A percentile compares a stretch with the other conserved stretches of the same genome.
phyloP scores from a whole-genome alignment of 2,797 vertebrate species.

The Gallinago nigripennis region DNA sequence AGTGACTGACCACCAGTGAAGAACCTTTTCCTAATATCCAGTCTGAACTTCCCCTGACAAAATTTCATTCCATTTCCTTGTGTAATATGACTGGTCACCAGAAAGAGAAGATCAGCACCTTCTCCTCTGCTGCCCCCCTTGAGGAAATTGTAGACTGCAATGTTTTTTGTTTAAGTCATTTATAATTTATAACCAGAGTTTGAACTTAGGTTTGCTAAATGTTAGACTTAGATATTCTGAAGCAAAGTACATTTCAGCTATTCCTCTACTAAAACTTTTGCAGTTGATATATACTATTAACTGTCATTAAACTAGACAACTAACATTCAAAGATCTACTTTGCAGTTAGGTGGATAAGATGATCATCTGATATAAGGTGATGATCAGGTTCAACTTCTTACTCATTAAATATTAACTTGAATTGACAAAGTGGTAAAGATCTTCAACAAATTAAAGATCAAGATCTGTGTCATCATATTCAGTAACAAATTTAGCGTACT shows the following conservation, averaged over 20 bases:
- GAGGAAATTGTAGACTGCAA: not conserved
- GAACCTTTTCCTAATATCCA: not conserved
- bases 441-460: not conserved
- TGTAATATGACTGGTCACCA: fast-evolving
- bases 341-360: not conserved
- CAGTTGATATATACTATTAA: not conserved
- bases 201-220: not conserved
- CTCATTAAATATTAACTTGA: not conserved
- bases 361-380: not conserved
- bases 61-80: not conserved
- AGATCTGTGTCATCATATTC: not conserved
- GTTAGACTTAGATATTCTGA: not conserved
- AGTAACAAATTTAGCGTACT: not conserved
- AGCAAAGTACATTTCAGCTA: not conserved
- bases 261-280: not conserved
- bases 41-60: not conserved
- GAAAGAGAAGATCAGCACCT: not conserved
- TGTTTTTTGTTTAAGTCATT: not conserved
- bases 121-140: not conserved
- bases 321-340: not conserved
- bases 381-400: not conserved
- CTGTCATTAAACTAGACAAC: not conserved
- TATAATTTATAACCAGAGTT: not conserved
- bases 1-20: not conserved
- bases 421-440: not conserved